Evolutionary conservation across 2,113 vertebrate species (phyloP).

Genomic region (cattle (Bos taurus)): ARS-UCD2.0 NC_037333.1:93625001-93625500

Average conservation of each 20-base stretch:
- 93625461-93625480: slow-evolving; percentile 82
- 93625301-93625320: slow-evolving; percentile 48
- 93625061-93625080: slow-evolving; percentile 94
- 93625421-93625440: slow-evolving; percentile 70
- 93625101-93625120: slow-evolving; percentile 71
- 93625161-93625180: slow-evolving; percentile 81
- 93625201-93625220: slow-evolving; percentile 34
- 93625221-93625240: slow-evolving; percentile 43
- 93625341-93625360: slow-evolving; percentile 33
- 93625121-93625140: slow-evolving; percentile 70
- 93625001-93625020: slow-evolving; percentile 98
- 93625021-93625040: slow-evolving; percentile 96
- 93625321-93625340: slow-evolving; percentile 61
- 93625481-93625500: slow-evolving; percentile 77
- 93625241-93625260: slow-evolving; percentile 48
- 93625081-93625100: slow-evolving; percentile 89
- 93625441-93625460: slow-evolving; percentile 73
- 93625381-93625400: slow-evolving; percentile 69
- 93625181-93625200: slow-evolving; percentile 75
- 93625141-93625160: slow-evolving; percentile 61
- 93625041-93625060: slow-evolving; percentile 98
- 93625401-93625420: slow-evolving; percentile 64
- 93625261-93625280: slow-evolving; percentile 51
- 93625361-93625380: slow-evolving; percentile 60
- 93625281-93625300: slow-evolving; percentile 45